Conservation (phyloP, 1,140 invertebrate species). For the Aleiodes sp. region DNA sequence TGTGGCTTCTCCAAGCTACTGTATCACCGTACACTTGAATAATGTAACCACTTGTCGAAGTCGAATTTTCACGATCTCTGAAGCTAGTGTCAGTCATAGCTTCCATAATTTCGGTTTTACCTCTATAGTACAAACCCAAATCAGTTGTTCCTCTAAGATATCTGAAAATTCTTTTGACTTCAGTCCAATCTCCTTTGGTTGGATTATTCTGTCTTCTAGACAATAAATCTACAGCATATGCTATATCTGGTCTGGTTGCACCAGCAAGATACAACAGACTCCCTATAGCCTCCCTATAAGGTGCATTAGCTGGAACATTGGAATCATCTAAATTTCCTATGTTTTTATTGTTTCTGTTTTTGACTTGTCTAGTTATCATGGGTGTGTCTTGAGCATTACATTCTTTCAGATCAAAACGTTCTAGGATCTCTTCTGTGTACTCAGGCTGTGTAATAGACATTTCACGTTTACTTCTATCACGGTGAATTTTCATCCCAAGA, state of each 20-base stretch:
- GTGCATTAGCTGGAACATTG: conserved; percentile 28
- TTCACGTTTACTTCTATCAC: conserved; percentile 19
- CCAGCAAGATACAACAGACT: conserved; percentile 50
- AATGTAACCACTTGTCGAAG: conserved; percentile 17
- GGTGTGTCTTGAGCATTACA: conserved; percentile 37
- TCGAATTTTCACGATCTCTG: conserved; percentile 19
- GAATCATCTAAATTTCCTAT: conserved; percentile 33
- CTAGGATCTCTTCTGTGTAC: conserved; percentile 30
- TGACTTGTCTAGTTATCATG: conserved; percentile 37
- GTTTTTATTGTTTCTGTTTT: conserved; percentile 33
- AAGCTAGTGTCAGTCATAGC: conserved; percentile 30
- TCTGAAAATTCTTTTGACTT: conserved; percentile 34
- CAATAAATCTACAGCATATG: conserved; percentile 48
- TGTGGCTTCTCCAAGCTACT: conserved; percentile 29
- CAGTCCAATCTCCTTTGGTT: conserved; percentile 31
- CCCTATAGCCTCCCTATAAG: conserved; percentile 50
- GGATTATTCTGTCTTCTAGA: conserved; percentile 30
- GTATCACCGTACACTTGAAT: conserved; percentile 23
- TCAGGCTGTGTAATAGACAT: conserved; percentile 17
- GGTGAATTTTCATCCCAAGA: conserved; percentile 34
- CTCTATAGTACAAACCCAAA: conserved; percentile 22
- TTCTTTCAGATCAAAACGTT: conserved; percentile 35
- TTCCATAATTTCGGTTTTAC: conserved; percentile 13
- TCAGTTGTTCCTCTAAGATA: conserved; percentile 44
- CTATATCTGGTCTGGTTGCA: conserved; percentile 55